Evolutionary conservation across 2,888 invertebrate species (phyloP), one percentile per base, ranked within the genome.

Genomic region (Rhamnusium bicolor): DNA sequence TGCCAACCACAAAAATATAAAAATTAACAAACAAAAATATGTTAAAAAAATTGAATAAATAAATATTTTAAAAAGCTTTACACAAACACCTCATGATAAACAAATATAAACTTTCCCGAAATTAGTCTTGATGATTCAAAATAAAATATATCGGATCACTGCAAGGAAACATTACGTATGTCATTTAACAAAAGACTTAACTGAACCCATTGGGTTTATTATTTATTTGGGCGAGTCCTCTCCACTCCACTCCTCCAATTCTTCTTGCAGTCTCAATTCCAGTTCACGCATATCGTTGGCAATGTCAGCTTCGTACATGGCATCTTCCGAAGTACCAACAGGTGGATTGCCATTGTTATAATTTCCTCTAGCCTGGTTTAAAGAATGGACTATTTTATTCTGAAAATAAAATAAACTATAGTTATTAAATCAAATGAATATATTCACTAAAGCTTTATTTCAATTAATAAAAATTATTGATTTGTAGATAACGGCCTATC

Each of bases 261-360:
- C 93, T 77, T 91, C 92, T 81, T 93, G 92, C 88, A 92, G 90
- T 75, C 92, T 89, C 79, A 92, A 87, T 84, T 92, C 92, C 69
- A 92, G 85, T 82, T 92, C 91, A 14, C 91, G 89, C 90, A 93
- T 93, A 81, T 92, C 92, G 80, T 92, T 92, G 49, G 92, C 93
- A 74, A 93, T 92, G 72, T 91, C 91, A 74, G 90, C 90, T 82
- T 92, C 92, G 79, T 92, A 92, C 73, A 90, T 90, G 72, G 91
- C 91, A 82, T 92, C 91, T 85, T 91, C 88, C 0, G 84, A 77
- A 29, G 84, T 79, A 0, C 81, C 82, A 29, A 71, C 72, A 4
- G 80, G 67, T 12, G 79, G 69, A 32, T 84, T 85, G 3, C 82
- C 84, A 68, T 85, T 84, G 61, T 81, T 83, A 69, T 79, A 80